phyloP scores from a whole-genome alignment of 2,888 invertebrate genomes.

The Sinohyriopsis cumingii region DNA sequence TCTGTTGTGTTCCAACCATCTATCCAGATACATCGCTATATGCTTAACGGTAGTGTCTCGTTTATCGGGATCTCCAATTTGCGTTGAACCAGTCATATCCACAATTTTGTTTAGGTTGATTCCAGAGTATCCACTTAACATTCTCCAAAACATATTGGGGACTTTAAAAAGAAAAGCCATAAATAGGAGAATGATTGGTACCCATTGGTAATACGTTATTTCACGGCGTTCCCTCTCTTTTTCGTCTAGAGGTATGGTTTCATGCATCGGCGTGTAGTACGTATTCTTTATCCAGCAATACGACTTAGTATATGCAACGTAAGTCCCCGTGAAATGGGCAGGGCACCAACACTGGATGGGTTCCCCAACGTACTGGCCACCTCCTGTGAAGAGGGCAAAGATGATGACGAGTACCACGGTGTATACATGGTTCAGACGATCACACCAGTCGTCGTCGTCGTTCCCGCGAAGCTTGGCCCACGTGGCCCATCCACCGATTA shows the following conservation, averaged over 20 bases:
- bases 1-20: constrained; percentile 61
- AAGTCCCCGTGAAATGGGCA: constrained; percentile 62
- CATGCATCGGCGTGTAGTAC: constrained; percentile 64
- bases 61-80: constrained; percentile 53
- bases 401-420: constrained; percentile 59
- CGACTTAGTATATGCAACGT: constrained; percentile 71
- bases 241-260: constrained; percentile 53
- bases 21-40: constrained; percentile 59
- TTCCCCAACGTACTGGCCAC: constrained; percentile 61
- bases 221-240: constrained; percentile 52
- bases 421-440: constrained; percentile 60
- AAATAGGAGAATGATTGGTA: constrained; percentile 73
- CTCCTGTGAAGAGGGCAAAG: constrained; percentile 61
- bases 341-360: constrained; percentile 66
- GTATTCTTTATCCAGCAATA: constrained; percentile 68
- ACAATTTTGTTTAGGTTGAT: constrained; percentile 64
- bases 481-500: constrained; percentile 58
- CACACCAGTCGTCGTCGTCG: constrained; percentile 63
- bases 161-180: constrained; percentile 74
- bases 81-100: constrained; percentile 52
- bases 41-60: constrained; percentile 55
- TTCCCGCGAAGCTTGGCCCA: constrained; percentile 59
- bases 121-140: constrained; percentile 66
- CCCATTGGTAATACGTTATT: constrained; percentile 68
- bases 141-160: constrained; percentile 73